phyloP scores from a whole-genome alignment of 2,113 vertebrate genomes.

The Lasiurus borealis region DNA sequence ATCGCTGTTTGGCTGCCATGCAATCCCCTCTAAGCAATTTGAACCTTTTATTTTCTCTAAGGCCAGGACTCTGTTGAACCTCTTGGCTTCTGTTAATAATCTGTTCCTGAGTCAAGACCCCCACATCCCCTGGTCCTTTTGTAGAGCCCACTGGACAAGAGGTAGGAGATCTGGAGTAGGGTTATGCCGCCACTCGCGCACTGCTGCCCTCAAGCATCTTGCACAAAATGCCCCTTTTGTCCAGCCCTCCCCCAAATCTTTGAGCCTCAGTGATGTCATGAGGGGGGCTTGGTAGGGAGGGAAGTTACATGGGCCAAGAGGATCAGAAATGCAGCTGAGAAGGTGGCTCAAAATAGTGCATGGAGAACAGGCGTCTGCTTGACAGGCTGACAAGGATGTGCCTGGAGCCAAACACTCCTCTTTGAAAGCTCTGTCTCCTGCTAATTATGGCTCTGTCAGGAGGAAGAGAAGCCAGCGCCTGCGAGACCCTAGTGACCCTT shows the following conservation, averaged over 20 bases:
- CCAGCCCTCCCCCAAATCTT: neutral
- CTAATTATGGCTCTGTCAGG: slow-evolving; percentile 74
- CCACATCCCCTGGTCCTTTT: neutral
- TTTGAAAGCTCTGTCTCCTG: slow-evolving; percentile 80
- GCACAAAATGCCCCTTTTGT: slow-evolving; percentile 68
- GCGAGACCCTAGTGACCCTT: slow-evolving; percentile 66
- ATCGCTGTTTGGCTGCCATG: neutral
- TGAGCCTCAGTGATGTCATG: slow-evolving; percentile 79
- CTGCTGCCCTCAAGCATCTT: neutral
- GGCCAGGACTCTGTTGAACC: neutral
- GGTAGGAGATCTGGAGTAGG: neutral
- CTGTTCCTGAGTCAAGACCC: neutral
- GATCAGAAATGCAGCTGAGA: slow-evolving; percentile 83
- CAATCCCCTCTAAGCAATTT: neutral
- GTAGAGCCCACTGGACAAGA: neutral
- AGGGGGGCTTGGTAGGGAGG: slow-evolving; percentile 14
- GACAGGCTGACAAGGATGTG: slow-evolving; percentile 79
- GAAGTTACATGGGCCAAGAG: slow-evolving; percentile 71
- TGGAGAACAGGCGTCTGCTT: slow-evolving; percentile 73
- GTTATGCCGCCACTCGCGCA: neutral
- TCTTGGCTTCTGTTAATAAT: neutral
- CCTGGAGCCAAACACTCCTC: slow-evolving; percentile 77
- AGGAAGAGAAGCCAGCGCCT: slow-evolving; percentile 63
- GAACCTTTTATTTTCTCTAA: neutral
- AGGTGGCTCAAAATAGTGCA: slow-evolving; percentile 85